phyloP scores from a whole-genome alignment of 2,888 invertebrate genomes.

The Eilema depressum region DNA sequence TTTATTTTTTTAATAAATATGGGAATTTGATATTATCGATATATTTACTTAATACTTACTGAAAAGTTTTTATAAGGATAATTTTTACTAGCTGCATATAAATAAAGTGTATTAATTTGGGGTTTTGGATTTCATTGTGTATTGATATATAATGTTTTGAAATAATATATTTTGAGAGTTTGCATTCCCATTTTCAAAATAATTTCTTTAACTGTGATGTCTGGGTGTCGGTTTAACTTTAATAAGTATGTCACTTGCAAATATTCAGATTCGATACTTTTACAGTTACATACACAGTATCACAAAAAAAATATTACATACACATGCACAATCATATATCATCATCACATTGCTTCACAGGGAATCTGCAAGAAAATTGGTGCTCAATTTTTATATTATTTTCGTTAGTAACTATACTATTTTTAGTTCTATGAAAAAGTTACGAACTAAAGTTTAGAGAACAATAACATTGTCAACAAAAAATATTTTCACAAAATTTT shows the following conservation, averaged over 20 bases:
- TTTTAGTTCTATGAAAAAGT: neutral
- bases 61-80: neutral
- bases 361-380: neutral
- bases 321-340: no score
- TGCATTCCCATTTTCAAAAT: slow-evolving; percentile 49
- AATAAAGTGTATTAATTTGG: slow-evolving; percentile 9
- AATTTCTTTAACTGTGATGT: slow-evolving; percentile 74
- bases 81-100: neutral
- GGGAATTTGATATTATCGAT: neutral
- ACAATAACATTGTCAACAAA: neutral
- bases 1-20: neutral
- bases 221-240: slow-evolving; percentile 78
- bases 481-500: neutral
- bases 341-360: neutral
- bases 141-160: slow-evolving; percentile 34
- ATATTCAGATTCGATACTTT: slow-evolving; percentile 45
- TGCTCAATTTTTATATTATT: neutral
- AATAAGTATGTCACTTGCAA: slow-evolving; percentile 71
- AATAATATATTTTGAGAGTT: slow-evolving; percentile 53
- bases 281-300: neutral
- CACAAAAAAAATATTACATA: neutral
- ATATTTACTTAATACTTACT: neutral
- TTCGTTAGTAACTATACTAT: neutral
- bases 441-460: neutral
- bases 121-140: slow-evolving; percentile 34